Percentiles rank a stretch among this genome's conserved stretches.
These are phyloP conservation scores for Mystacides longicornis DNA, from an alignment of 2,888 invertebrate genomes.

Conservation along the genomic window DNA sequence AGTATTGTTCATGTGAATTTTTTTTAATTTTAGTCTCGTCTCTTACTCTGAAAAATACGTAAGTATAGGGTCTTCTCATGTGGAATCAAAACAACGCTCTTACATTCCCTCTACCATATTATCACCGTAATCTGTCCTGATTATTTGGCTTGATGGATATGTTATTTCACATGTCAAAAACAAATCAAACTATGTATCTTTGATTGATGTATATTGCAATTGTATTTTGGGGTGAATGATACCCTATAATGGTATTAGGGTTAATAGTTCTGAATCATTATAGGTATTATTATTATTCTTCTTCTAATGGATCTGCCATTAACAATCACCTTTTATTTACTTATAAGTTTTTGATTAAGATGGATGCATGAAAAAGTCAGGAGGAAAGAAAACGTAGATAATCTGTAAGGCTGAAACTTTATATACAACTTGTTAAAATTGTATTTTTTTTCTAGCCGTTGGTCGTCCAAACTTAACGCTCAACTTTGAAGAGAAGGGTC, in stretches of 20 bases:
- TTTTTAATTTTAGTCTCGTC: no score
- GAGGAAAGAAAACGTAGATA: neutral
- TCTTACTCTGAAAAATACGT: no score
- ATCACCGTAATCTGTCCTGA: no score
- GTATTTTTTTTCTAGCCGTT: constrained; percentile 39
- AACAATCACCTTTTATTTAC: neutral
- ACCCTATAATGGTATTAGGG: neutral
- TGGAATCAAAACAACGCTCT: no score
- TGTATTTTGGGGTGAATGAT: neutral
- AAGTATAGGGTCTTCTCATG: no score
- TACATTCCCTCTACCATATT: no score
- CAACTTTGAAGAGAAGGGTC: constrained; percentile 57
- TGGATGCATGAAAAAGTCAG: neutral
- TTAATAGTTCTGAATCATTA: neutral
- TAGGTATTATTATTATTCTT: neutral
- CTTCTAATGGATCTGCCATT: neutral
- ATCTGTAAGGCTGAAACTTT: no score
- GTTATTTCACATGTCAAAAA: neutral
- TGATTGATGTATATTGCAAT: neutral
- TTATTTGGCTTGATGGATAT: no score
- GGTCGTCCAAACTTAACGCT: constrained; percentile 67
- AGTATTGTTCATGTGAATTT: no score
- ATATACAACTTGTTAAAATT: no score
- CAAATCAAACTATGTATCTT: neutral
- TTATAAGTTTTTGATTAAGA: neutral